Evolutionary conservation across 2,113 vertebrate genomes (phyloP).

Genomic region (Megaptera novaeangliae): DNA sequence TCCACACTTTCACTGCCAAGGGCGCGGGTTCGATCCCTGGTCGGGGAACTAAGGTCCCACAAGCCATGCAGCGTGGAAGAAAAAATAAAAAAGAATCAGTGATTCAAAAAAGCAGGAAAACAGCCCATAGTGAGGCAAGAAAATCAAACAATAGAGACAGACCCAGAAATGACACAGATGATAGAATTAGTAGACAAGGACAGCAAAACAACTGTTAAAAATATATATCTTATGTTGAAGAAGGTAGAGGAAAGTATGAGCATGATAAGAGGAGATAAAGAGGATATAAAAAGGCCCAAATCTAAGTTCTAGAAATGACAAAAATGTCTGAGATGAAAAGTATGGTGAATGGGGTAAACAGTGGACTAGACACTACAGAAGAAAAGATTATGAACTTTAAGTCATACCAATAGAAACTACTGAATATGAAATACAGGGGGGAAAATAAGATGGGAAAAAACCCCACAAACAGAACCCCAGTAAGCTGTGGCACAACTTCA

Average conservation of each 20-base stretch:
- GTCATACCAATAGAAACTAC: not conserved
- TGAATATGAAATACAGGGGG: not conserved
- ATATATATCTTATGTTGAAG: not conserved
- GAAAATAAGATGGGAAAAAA: not conserved
- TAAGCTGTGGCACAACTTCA: not conserved
- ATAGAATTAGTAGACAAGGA: not conserved
- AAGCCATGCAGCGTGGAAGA: not conserved
- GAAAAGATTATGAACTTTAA: not conserved
- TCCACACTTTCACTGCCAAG: not conserved
- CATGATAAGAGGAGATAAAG: not conserved
- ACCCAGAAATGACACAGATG: not conserved
- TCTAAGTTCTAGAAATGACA: not conserved
- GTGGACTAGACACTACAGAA: not conserved
- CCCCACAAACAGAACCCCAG: not conserved
- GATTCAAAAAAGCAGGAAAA: not conserved
- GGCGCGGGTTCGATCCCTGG: not conserved
- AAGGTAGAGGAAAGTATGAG: not conserved
- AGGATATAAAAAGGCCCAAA: not conserved
- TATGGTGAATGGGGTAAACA: not conserved
- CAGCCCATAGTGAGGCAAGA: not conserved
- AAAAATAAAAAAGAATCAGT: not conserved
- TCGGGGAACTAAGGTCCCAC: not conserved
- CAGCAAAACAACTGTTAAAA: not conserved
- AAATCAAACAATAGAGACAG: not conserved
- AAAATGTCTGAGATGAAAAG: not conserved